Conservation (phyloP, 2,797 vertebrate genomes). For the Bradypodion pumilum region DNA sequence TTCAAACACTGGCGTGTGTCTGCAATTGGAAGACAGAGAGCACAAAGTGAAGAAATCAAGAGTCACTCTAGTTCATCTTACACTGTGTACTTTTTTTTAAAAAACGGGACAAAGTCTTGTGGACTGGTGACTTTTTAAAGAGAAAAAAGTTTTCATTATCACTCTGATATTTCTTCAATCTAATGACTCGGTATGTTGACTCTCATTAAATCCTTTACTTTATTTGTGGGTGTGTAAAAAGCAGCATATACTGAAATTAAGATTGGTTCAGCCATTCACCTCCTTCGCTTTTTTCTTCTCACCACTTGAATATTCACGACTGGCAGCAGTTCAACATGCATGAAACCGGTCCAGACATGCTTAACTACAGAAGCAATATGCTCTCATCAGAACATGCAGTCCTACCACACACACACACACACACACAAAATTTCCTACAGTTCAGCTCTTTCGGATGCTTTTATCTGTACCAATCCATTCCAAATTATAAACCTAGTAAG, state of each 20-base stretch:
- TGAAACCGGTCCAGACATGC: not conserved
- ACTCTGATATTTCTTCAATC: not conserved
- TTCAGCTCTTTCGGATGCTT: not conserved
- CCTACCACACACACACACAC: too few relatives aligned
- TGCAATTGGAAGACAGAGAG: constrained; percentile 29
- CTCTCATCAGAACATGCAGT: not conserved
- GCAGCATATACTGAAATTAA: not conserved
- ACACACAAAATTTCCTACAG: not conserved
- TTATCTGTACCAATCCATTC: not conserved
- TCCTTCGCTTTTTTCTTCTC: not conserved
- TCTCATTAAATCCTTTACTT: not conserved
- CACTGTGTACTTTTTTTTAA: not conserved
- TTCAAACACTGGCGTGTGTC: constrained; percentile 7
- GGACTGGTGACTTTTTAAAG: not conserved
- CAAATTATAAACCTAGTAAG: not conserved
- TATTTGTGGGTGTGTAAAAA: not conserved
- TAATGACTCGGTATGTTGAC: not conserved
- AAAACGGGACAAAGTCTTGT: not conserved
- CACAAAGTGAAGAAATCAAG: constrained; percentile 27
- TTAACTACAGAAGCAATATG: not conserved
- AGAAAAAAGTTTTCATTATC: too few relatives aligned
- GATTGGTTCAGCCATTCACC: not conserved
- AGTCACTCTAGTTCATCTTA: not conserved
- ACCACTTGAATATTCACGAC: not conserved
- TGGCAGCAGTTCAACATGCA: not conserved